These are phyloP conservation scores for Chionis minor DNA, from an alignment of 2,113 vertebrate genomes.

Conservation along the genomic window DNA sequence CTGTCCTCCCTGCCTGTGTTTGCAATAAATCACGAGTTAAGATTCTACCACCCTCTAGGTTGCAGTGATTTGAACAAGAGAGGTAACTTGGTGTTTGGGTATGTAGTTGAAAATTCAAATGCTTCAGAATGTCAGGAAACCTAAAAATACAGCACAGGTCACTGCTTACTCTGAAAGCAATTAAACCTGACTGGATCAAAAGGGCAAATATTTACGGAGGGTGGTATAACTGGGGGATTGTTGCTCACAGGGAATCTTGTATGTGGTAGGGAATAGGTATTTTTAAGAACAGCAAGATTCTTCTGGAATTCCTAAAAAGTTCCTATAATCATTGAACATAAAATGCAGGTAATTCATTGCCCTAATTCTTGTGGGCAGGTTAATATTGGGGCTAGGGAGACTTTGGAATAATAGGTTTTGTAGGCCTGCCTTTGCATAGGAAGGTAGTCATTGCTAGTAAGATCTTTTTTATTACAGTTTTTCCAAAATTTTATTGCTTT, in stretches of 20 bases:
- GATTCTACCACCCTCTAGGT: neutral
- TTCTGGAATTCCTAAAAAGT: neutral
- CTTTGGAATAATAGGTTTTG: neutral
- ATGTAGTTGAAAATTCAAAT: neutral
- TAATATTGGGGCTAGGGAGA: neutral
- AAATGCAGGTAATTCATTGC: neutral
- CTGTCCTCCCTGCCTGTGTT: neutral
- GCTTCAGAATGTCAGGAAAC: neutral
- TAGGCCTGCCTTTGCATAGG: neutral
- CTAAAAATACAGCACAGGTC: neutral
- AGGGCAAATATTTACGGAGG: neutral
- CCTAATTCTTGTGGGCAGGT: neutral
- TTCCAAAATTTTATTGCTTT: neutral
- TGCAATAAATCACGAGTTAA: neutral
- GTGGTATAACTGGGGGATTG: neutral
- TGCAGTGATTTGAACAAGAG: neutral
- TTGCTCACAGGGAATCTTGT: accelerated
- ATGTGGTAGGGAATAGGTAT: neutral
- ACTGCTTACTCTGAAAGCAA: neutral
- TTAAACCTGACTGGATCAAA: neutral
- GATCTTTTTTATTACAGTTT: neutral
- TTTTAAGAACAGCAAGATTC: neutral
- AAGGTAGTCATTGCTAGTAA: neutral
- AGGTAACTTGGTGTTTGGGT: neutral
- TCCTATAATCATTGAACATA: neutral